phyloP scores from a whole-genome alignment of 2,888 invertebrate species.

The Tipula vernalis region DNA sequence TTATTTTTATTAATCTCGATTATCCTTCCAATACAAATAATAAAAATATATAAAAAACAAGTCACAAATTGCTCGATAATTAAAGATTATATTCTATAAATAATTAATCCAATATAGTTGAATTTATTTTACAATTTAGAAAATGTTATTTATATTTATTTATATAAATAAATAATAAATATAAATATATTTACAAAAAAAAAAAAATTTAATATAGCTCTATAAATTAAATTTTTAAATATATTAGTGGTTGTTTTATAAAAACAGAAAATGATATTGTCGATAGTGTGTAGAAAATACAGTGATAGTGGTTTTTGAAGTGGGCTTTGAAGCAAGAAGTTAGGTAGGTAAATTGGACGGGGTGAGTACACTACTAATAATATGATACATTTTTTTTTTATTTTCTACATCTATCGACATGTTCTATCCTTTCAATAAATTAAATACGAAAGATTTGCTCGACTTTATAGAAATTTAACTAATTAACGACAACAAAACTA shows the following conservation, averaged over 20 bases:
- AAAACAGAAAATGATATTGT: neutral
- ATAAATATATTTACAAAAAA: neutral
- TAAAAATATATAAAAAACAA: neutral
- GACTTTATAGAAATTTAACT: neutral
- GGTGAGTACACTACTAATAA: neutral
- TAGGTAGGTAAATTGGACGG: neutral
- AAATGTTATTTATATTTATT: neutral
- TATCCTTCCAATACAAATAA: neutral
- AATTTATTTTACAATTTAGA: neutral
- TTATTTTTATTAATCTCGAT: neutral
- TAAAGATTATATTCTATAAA: neutral
- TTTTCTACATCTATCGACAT: neutral
- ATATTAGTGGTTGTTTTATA: neutral
- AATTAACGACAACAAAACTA: neutral
- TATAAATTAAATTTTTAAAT: neutral
- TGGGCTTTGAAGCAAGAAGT: neutral
- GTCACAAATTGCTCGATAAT: neutral
- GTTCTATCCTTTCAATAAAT: neutral
- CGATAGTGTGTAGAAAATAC: neutral
- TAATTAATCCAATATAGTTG: neutral
- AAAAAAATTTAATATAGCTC: neutral
- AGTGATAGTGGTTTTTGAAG: neutral
- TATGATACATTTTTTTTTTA: neutral
- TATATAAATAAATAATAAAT: neutral
- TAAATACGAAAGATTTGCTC: neutral